A percentile compares a stretch with the other conserved stretches of the same genome.
phyloP scores from a whole-genome alignment of 2,113 vertebrate genomes.

The Progne subis region DNA sequence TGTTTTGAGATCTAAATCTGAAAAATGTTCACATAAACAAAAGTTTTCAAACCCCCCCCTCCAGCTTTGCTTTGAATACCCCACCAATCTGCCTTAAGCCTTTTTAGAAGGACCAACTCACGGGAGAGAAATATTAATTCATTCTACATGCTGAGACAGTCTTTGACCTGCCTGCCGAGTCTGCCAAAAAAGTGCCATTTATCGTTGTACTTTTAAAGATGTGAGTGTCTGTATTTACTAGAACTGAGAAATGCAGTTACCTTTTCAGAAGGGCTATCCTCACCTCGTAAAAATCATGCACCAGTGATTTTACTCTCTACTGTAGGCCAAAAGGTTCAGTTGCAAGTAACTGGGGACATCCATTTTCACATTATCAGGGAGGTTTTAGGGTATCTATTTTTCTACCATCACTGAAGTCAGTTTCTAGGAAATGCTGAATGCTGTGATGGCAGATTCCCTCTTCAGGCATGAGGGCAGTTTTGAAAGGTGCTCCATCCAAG shows the following conservation, averaged over 20 bases:
- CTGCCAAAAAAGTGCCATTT: constrained; percentile 58
- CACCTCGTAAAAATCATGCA: neutral
- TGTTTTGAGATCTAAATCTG: constrained; percentile 35
- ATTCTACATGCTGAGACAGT: constrained; percentile 50
- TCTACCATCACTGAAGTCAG: neutral
- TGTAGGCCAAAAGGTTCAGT: neutral
- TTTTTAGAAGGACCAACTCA: constrained; percentile 53
- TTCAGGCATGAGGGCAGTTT: neutral
- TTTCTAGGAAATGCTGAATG: neutral
- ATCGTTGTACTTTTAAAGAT: constrained; percentile 14
- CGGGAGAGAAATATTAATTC: constrained; percentile 35
- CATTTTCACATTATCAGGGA: neutral
- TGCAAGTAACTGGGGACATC: neutral
- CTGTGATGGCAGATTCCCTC: neutral
- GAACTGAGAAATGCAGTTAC: constrained; percentile 35
- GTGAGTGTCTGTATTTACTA: constrained; percentile 7
- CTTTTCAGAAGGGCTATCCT: neutral
- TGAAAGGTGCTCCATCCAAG: neutral
- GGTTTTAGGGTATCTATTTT: neutral
- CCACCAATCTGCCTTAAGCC: constrained; percentile 60
- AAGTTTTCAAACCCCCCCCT: neutral
- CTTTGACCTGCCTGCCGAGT: constrained; percentile 58
- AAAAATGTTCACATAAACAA: constrained; percentile 28
- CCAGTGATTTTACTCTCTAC: neutral
- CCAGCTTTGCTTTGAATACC: constrained; percentile 31